Conservation (phyloP, 2,113 vertebrate species). For the Takifugu flavidus region DNA sequence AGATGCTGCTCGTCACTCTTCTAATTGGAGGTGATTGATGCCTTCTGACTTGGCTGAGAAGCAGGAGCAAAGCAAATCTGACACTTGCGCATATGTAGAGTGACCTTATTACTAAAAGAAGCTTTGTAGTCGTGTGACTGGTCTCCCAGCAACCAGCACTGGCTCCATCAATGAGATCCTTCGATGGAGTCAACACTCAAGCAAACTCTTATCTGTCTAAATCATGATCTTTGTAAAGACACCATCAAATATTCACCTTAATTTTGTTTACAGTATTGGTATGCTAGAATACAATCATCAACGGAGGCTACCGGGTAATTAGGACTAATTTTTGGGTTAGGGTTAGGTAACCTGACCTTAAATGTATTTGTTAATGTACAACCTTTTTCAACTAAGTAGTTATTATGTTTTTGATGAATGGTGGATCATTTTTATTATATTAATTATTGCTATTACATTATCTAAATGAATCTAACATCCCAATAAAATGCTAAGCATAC, state of each 20-base stretch:
- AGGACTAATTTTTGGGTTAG: too few relatives aligned
- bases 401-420: too few relatives aligned
- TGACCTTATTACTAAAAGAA: constrained; percentile 12
- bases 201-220: too few relatives aligned
- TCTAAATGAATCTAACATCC: too few relatives aligned
- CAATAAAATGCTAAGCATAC: too few relatives aligned
- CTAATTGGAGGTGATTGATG: constrained; percentile 17
- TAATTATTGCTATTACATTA: too few relatives aligned
- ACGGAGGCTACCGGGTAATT: neutral
- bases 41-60: constrained; percentile 8
- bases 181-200: too few relatives aligned
- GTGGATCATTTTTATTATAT: too few relatives aligned
- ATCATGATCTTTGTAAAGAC: neutral
- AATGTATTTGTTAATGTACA: too few relatives aligned
- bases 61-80: constrained; percentile 1
- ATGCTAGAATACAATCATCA: neutral
- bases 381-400: too few relatives aligned
- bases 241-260: neutral
- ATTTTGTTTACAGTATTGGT: neutral
- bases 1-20: constrained; percentile 4
- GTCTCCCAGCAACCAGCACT: constrained; percentile 6
- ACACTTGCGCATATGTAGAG: constrained; percentile 11
- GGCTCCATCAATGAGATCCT: neutral
- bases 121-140: constrained; percentile 6
- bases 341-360: too few relatives aligned